Percentiles rank a stretch among this genome's conserved stretches.
These are phyloP conservation scores for Rana temporaria DNA, from an alignment of 2,113 vertebrate species.

Conservation along the genomic window DNA sequence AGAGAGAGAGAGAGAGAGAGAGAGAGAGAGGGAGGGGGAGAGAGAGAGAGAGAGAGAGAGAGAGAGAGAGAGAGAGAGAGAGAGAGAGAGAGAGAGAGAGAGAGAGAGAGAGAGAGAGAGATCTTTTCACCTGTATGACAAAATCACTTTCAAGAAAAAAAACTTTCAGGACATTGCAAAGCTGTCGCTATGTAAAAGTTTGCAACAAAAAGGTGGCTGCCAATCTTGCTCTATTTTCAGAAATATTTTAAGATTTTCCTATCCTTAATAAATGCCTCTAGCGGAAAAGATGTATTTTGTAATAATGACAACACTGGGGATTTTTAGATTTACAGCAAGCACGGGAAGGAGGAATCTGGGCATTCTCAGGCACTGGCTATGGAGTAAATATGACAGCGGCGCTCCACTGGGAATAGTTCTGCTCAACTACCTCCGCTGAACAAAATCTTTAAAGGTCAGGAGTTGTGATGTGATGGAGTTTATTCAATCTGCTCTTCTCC, in stretches of 20 bases:
- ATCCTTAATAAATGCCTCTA: slow-evolving; percentile 20
- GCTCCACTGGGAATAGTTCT: slow-evolving; percentile 41
- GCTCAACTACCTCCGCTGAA: slow-evolving; percentile 52
- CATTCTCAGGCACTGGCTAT: slow-evolving; percentile 41
- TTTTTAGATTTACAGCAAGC: slow-evolving; percentile 22
- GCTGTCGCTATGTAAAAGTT: neutral
- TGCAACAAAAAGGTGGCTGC: neutral
- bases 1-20: too few species aligned
- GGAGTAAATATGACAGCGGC: slow-evolving; percentile 42
- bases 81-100: too few species aligned
- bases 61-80: too few species aligned
- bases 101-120: too few species aligned
- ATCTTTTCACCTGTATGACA: too few species aligned
- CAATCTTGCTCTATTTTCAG: neutral
- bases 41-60: too few species aligned
- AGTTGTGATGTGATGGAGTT: slow-evolving; percentile 29
- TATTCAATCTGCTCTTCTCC: slow-evolving; percentile 32
- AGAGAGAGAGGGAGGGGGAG: too few species aligned
- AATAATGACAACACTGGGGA: slow-evolving; percentile 46
- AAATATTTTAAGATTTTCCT: slow-evolving; percentile 25
- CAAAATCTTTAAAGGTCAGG: slow-evolving; percentile 49
- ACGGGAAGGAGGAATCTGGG: slow-evolving; percentile 35
- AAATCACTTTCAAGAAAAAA: too few species aligned
- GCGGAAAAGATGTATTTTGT: slow-evolving; percentile 29
- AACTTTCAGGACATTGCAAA: neutral